phyloP scores from a whole-genome alignment of 2,888 invertebrate genomes.

The Esperia sulphurella region DNA sequence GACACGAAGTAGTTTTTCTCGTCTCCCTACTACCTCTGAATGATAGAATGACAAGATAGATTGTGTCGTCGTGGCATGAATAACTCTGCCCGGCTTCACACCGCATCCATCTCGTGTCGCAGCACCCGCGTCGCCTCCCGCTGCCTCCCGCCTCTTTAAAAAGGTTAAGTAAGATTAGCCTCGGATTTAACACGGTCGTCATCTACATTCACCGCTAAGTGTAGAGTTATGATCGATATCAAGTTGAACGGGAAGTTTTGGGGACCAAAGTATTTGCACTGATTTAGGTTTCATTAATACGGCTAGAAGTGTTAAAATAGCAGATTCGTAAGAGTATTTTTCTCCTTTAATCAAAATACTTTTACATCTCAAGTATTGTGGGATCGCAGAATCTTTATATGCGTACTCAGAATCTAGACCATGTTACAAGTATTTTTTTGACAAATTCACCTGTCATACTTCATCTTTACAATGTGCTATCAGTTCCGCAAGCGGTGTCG shows the following conservation, averaged over 20 bases:
- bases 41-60: slow-evolving; percentile 13
- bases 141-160: slow-evolving; percentile 18
- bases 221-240: slow-evolving; percentile 5
- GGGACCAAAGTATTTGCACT: background rate
- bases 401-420: too few species aligned
- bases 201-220: background rate
- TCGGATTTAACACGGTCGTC: slow-evolving; percentile 12
- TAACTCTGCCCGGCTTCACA: slow-evolving; percentile 23
- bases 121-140: slow-evolving; percentile 5
- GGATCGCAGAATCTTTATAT: too few species aligned
- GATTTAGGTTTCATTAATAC: background rate
- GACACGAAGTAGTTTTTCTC: too few species aligned
- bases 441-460: too few species aligned
- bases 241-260: background rate
- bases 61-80: slow-evolving; percentile 24
- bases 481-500: slow-evolving; percentile 9
- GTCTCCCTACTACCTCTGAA: too few species aligned
- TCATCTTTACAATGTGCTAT: background rate
- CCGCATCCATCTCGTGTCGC: slow-evolving; percentile 30
- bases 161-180: slow-evolving; percentile 24
- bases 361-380: too few species aligned
- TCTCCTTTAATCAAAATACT: too few species aligned
- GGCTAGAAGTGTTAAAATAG: too few species aligned
- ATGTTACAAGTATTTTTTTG: too few species aligned
- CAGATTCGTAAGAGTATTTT: too few species aligned